Percentiles rank a stretch among this genome's conserved stretches.
Evolutionary conservation across 2,797 vertebrate genomes (phyloP).

Genomic region (Liasis olivaceus): DNA sequence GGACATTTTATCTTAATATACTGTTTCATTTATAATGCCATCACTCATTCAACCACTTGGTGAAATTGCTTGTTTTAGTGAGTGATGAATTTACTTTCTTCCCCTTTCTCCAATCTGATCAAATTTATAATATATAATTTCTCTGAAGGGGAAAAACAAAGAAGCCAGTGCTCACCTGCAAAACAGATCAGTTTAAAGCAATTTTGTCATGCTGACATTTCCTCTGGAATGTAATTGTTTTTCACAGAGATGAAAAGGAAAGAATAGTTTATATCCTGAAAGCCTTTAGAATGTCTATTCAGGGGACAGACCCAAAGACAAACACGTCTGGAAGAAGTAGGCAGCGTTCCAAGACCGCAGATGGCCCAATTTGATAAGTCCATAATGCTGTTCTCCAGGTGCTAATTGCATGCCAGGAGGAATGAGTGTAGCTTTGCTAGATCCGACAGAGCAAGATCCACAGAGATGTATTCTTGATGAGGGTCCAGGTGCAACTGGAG

Average conservation of each 20-base stretch:
- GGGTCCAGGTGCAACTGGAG: neutral
- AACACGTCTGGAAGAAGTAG: constrained; percentile 6
- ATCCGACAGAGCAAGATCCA: neutral
- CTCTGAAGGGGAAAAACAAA: neutral
- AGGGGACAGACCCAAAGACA: constrained; percentile 24
- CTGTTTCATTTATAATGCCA: neutral
- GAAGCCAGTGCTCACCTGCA: constrained; percentile 3
- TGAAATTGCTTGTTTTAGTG: neutral
- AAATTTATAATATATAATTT: neutral
- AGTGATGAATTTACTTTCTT: neutral
- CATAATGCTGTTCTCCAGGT: constrained; percentile 18
- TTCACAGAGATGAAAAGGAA: constrained; percentile 18
- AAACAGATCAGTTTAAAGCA: constrained; percentile 4
- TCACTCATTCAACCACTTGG: neutral
- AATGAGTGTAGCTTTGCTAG: fast-evolving
- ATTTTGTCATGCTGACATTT: neutral
- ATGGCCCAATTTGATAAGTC: constrained; percentile 8
- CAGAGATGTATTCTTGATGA: neutral
- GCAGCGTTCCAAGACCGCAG: constrained; percentile 30
- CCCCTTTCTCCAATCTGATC: neutral
- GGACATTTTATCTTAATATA: neutral
- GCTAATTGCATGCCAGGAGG: neutral
- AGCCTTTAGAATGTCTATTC: neutral
- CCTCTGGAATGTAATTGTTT: constrained; percentile 31
- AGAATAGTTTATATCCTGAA: constrained; percentile 14